A percentile compares a stretch with the other conserved stretches of the same genome.
Conservation (phyloP, 2,797 vertebrate genomes). For the Rhynchonycteris naso region DNA sequence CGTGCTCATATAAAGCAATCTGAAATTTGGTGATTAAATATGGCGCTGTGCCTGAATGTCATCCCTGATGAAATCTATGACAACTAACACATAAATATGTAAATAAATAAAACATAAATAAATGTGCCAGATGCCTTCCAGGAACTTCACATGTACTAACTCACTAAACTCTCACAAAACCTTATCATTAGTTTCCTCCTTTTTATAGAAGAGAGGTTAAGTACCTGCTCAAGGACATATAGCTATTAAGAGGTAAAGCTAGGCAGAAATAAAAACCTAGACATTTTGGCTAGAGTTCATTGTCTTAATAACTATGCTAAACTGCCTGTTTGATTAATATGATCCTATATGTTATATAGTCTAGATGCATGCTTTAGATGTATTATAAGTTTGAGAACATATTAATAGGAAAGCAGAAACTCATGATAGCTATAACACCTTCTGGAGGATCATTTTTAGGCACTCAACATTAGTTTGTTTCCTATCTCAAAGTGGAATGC, state of each 20-base stretch:
- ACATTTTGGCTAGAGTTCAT: neutral
- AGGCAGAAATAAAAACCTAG: neutral
- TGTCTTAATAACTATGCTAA: neutral
- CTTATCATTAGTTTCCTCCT: neutral
- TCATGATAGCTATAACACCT: constrained; percentile 1
- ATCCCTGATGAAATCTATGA: neutral
- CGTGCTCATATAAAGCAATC: neutral
- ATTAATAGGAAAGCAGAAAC: neutral
- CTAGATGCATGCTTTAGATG: neutral
- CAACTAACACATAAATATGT: neutral
- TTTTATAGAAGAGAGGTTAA: neutral
- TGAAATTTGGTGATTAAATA: constrained; percentile 16
- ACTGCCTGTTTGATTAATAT: neutral
- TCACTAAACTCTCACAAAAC: neutral
- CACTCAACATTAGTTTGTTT: constrained; percentile 37
- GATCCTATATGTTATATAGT: neutral
- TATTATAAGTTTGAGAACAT: neutral
- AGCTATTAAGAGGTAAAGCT: neutral
- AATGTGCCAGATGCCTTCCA: neutral
- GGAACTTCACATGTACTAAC: neutral
- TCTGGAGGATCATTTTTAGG: neutral
- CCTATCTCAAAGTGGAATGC: neutral
- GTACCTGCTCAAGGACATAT: neutral
- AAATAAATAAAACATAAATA: no score
- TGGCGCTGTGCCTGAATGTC: neutral